Evolutionary conservation across 2,113 vertebrate species (phyloP), one percentile per base, ranked within the genome.

Genomic region (Propithecus coquereli): DNA sequence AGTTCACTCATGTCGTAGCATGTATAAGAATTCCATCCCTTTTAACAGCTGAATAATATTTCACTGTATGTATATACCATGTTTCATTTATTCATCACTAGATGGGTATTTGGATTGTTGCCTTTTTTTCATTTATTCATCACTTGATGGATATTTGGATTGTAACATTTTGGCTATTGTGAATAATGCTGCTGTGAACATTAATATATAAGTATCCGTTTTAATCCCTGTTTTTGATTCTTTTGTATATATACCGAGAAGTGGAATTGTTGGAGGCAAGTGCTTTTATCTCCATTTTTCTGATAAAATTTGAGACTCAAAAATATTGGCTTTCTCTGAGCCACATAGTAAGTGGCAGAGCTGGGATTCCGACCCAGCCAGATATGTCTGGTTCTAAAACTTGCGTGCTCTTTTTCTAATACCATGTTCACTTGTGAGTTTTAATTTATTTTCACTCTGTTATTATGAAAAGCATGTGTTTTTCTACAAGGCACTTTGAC

Each of bases 381-480:
- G n/a, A 47, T 74, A 30, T 63, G n/a, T 63, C 43, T 93, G 25
- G 65, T 57, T 90, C 59, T 89, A 83, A 88, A 91, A 65, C 8
- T 8, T 40, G 14, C 27, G 13, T 65, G 20, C 11, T 27, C 18
- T 76, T 87, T 84, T 84, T 25, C 45, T n/a, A 68, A 70, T 63
- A 68, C 17, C 30, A 34, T 79, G 14, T 71, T 88, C 40, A 71
- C 79, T 79, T 83, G 25, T 20, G 43, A 68, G 8, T 73, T 81
- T 92, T 93, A 87, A 84, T 81, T 84, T 57, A 79, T 59, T 97
- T 92, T 96, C 16, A 90, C 9, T 93, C 32, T 85, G 20, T 61
- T 82, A 34, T 77, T 85, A 37, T 68, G 32, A 76, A 76, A 89
- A 85, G 4, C 20, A 47, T 59, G 54, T n/a, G 18, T 45, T 90